Evolutionary conservation across 2,113 vertebrate species (phyloP).

Genomic region (Corydoras maculifer): DNA sequence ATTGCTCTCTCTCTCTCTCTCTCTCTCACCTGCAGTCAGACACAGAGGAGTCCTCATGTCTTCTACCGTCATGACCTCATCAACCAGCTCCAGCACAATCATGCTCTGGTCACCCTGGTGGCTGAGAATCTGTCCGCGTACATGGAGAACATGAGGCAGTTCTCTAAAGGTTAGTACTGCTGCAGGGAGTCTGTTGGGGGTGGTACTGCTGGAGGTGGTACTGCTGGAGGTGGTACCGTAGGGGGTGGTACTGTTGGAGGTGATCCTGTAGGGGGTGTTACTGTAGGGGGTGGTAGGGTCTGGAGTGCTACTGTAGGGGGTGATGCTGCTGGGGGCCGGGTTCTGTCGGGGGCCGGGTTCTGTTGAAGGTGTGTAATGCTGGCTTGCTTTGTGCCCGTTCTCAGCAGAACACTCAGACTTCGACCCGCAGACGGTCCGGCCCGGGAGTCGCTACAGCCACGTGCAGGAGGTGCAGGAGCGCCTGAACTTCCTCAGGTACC

Average conservation of each 20-base stretch:
- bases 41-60: slow-evolving; percentile 93
- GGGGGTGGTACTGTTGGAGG: background rate
- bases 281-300: background rate
- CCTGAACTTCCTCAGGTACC: slow-evolving; percentile 91
- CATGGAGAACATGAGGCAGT: slow-evolving; percentile 97
- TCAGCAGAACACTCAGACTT: slow-evolving; percentile 89
- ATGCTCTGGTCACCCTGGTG: slow-evolving; percentile 92
- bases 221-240: background rate
- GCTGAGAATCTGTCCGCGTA: slow-evolving; percentile 98
- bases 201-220: background rate
- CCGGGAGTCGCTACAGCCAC: slow-evolving; percentile 95
- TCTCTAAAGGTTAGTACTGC: slow-evolving; percentile 81
- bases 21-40: slow-evolving; percentile 74
- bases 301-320: background rate
- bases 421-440: slow-evolving; percentile 94
- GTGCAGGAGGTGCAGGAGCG: slow-evolving; percentile 98
- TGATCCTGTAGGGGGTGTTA: background rate
- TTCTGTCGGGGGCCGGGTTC: background rate
- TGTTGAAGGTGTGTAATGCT: background rate
- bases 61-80: slow-evolving; percentile 99
- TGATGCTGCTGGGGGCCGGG: background rate
- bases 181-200: background rate
- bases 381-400: slow-evolving; percentile 1
- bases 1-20: background rate
- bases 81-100: slow-evolving; percentile 99